Base-by-base conservation (phyloP, 2,888 invertebrate genomes). In the Latrodectus elegans region DNA sequence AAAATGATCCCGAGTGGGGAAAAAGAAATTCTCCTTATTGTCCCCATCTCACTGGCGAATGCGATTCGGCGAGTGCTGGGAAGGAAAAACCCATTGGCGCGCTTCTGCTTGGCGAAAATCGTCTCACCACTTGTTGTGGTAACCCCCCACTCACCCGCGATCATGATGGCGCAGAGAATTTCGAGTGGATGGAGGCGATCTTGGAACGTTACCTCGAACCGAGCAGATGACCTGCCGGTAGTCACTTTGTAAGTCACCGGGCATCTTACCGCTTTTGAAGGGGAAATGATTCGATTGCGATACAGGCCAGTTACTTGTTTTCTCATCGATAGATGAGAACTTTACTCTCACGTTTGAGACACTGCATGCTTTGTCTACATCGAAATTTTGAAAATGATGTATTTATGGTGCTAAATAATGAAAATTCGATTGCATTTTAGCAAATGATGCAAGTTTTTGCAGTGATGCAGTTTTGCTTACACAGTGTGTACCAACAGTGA, bases 101-200 rank as follows among this genome's bases (percentile, higher is more conserved):
- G 51, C 38, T 51, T 15, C 11, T n/a, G 51, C 17, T 84, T 84
- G 84, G 84, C 84, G 84, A 77, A 14, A 14, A n/a, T 15, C 11
- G 52, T 67, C 11, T n/a, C 9, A 14, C 51, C 71, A 76, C 76
- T 84, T 77, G 72, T 64, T 73, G 65, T 72, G 77, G 84, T 73
- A 84, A 84, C 83, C 83, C 76, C 65, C 26, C 60, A 38, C 38
- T 38, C 38, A 38, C 68, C 12, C 67, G 51, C 71, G 51, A 53
- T 60, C 55, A 72, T 84, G 84, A 84, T 84, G 84, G 84, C 72
- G 84, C 72, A 78, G 72, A 72, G 53, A 38, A 64, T 67, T 76
- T 14, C 49, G 68, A n/a, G 72, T 15, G 38, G 75, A 22, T 75
- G 49, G 51, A 11, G 51, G 15, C 15, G 72, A 51, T n/a, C 26